phyloP scores from a whole-genome alignment of 2,113 vertebrate genomes.

The Brevimyrus niger region DNA sequence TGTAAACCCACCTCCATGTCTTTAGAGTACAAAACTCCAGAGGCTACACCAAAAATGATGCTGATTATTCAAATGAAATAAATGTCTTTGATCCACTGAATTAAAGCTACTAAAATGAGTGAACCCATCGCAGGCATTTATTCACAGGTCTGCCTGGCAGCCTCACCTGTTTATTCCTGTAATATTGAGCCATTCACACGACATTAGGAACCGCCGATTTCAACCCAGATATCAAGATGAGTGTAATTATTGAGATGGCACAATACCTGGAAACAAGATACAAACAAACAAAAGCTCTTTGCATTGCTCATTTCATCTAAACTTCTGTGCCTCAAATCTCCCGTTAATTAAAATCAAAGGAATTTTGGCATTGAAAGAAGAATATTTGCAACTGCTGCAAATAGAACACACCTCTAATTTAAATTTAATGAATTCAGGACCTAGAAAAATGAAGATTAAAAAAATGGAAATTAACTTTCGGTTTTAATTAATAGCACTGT shows the following conservation, averaged over 20 bases:
- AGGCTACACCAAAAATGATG: not conserved
- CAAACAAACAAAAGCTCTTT: not conserved
- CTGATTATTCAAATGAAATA: not conserved
- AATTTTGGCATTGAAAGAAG: not conserved
- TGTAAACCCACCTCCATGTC: not conserved
- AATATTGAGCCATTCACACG: not conserved
- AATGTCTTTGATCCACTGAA: not conserved
- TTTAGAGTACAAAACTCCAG: not conserved
- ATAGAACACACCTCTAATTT: not conserved
- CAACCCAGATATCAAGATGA: not conserved
- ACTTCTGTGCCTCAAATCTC: not conserved
- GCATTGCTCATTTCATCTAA: not conserved
- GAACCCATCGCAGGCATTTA: not conserved
- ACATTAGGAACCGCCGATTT: not conserved
- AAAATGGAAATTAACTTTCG: not conserved
- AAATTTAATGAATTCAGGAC: slow-evolving; percentile 2
- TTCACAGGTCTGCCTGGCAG: not conserved
- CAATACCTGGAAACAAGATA: not conserved
- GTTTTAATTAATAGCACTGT: not conserved
- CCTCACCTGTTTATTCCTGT: not conserved
- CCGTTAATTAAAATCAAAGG: not conserved
- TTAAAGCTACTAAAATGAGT: not conserved
- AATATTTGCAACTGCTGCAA: not conserved
- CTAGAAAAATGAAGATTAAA: not conserved
- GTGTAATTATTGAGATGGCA: not conserved